Conservation (phyloP, 1,140 invertebrate species). For the Drosophila sproati region DNA sequence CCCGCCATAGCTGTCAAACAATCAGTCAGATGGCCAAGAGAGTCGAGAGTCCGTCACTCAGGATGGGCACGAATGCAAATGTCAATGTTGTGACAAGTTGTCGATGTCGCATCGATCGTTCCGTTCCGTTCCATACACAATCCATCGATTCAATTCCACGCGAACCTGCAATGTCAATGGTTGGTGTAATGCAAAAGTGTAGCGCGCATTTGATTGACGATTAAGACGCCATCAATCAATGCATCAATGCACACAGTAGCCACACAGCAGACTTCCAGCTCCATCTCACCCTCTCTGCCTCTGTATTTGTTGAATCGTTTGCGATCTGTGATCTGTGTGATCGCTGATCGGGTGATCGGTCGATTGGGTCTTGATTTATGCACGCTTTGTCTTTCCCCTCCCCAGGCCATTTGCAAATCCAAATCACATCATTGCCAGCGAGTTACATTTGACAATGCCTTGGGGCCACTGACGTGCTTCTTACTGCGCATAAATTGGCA, state of each 20-base stretch:
- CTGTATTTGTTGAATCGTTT: slow-evolving; percentile 25
- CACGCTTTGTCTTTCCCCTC: slow-evolving; percentile 70
- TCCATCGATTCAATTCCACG: slow-evolving; percentile 25
- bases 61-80: slow-evolving; percentile 82
- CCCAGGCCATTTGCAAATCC: slow-evolving; percentile 76
- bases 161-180: slow-evolving; percentile 27
- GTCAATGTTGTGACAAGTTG: slow-evolving; percentile 80
- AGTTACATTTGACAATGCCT: slow-evolving; percentile 80
- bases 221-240: slow-evolving; percentile 84
- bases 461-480: slow-evolving; percentile 57
- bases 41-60: slow-evolving; percentile 66
- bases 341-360: slow-evolving; percentile 50
- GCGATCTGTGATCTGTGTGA: slow-evolving; percentile 50
- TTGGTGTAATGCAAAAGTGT: slow-evolving; percentile 74
- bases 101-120: slow-evolving; percentile 55
- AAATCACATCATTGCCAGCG: slow-evolving; percentile 79
- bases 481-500: slow-evolving; percentile 76
- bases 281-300: neutral
- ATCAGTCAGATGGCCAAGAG: slow-evolving; percentile 70
- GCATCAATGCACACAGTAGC: slow-evolving; percentile 71
- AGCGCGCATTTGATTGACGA: slow-evolving; percentile 81
- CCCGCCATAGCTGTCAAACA: slow-evolving; percentile 64
- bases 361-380: slow-evolving; percentile 74
- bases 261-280: slow-evolving; percentile 12
- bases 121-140: slow-evolving; percentile 1